Conservation (phyloP, 30 jellyfish, hydroid and myxozoan species). For the Sanderia malayensis region DNA sequence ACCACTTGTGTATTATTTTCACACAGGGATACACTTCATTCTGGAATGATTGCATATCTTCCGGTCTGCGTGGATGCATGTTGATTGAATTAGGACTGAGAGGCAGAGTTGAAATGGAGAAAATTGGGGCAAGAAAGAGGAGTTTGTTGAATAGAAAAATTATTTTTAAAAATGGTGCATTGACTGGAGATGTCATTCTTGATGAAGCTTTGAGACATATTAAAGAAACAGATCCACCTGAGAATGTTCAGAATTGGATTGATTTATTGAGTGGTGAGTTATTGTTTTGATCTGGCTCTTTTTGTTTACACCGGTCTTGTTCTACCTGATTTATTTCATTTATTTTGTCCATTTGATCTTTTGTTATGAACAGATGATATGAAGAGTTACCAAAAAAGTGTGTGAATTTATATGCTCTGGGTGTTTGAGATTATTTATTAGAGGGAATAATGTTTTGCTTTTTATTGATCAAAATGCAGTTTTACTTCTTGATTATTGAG, state of each 20-base stretch:
- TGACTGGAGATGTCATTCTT: conserved; percentile 94
- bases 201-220: conserved; percentile 92
- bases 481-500: too few relatives aligned
- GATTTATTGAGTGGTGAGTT: conserved; percentile 91
- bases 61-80: conserved; percentile 97
- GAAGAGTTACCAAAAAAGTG: too few relatives aligned
- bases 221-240: conserved; percentile 94
- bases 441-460: too few relatives aligned
- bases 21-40: conserved; percentile 96
- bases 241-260: conserved; percentile 88
- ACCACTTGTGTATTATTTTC: conserved; percentile 1
- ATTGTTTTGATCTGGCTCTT: too few relatives aligned
- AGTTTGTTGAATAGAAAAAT: conserved; percentile 85
- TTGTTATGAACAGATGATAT: too few relatives aligned
- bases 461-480: too few relatives aligned
- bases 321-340: too few relatives aligned
- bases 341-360: too few relatives aligned
- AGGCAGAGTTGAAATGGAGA: conserved; percentile 95
- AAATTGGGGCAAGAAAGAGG: conserved; percentile 82
- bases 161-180: conserved; percentile 79
- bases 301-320: too few relatives aligned
- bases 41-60: conserved; percentile 98
- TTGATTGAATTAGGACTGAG: conserved; percentile 91
- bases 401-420: too few relatives aligned
- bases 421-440: too few relatives aligned